A percentile compares a stretch with the other conserved stretches of the same genome.
phyloP scores from a whole-genome alignment of 2,888 invertebrate species.

The Drosophila tanythrix region DNA sequence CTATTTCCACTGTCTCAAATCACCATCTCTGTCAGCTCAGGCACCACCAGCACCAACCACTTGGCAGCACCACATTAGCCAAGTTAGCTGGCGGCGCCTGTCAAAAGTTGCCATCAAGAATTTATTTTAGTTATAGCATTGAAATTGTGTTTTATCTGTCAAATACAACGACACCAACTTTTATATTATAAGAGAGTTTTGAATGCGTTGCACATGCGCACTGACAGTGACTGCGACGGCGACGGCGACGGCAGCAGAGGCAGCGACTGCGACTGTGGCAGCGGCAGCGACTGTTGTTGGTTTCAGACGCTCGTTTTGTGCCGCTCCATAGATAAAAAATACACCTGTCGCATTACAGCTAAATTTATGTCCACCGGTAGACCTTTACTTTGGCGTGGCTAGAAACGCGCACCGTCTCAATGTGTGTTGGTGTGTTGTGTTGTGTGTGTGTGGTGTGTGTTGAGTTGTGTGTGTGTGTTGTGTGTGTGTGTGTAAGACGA shows the following conservation, averaged over 20 bases:
- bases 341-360: slow-evolving; percentile 84
- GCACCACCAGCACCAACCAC: not conserved
- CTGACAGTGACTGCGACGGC: not conserved
- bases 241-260: not conserved
- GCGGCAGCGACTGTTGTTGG: slow-evolving; percentile 16
- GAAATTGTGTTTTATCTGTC: slow-evolving; percentile 57
- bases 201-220: slow-evolving; percentile 77
- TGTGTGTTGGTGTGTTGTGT: slow-evolving; percentile 18
- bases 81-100: slow-evolving; percentile 57
- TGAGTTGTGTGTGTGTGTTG: slow-evolving; percentile 23
- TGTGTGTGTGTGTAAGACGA: slow-evolving; percentile 59
- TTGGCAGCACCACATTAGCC: slow-evolving; percentile 9
- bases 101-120: slow-evolving; percentile 73
- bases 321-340: slow-evolving; percentile 82
- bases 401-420: slow-evolving; percentile 70
- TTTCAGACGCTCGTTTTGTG: slow-evolving; percentile 62
- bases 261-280: slow-evolving; percentile 21
- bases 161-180: slow-evolving; percentile 34
- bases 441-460: slow-evolving; percentile 20
- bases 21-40: slow-evolving; percentile 2
- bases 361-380: slow-evolving; percentile 84
- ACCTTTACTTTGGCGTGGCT: slow-evolving; percentile 82
- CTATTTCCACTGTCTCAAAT: slow-evolving; percentile 10
- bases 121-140: slow-evolving; percentile 71
- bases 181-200: slow-evolving; percentile 67